Base-by-base conservation (phyloP, 2,888 invertebrate species). In the Neocrepidodera transversa region DNA sequence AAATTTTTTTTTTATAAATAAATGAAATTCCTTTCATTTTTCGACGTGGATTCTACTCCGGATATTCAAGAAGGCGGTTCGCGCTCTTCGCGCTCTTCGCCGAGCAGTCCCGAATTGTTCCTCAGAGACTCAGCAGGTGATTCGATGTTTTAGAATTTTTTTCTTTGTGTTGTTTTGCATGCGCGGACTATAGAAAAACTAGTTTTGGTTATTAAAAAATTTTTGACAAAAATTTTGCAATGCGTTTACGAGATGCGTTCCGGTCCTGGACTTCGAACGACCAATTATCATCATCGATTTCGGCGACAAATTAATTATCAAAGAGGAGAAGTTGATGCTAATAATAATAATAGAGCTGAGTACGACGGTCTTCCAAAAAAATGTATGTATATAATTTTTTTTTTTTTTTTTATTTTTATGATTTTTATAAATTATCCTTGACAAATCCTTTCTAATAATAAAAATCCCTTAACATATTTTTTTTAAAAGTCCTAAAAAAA, bases 1-100 rank as follows among this genome's bases (percentile, higher is more conserved):
- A 20, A 35, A n/a, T n/a, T n/a, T n/a, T n/a, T n/a, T n/a, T n/a
- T n/a, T 11, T 53, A 28, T n/a, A 10, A 20, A 23, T 53, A 43
- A 35, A 72, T 74, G 72, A 69, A 67, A 69, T 68, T 68, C 60
- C 64, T 66, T 49, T 59, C 60, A 45, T 50, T 68, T 48, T 69
- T 72, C 74, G 78, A 75, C 70, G 79, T 79, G 79, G 79, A 79
- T 78, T 75, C 78, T 62, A 71, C 77, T 62, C 71, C 74, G 59
- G 71, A 69, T 58, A 64, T 64, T 62, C 68, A 72, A 71, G 77
- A 75, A 74, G 77, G 75, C 73, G 53, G 63, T 59, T 72, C 73
- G 71, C 76, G 74, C 72, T 72, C 75, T 59, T 72, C 73, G 71
- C 76, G 74, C 72, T 72, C 75, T 67, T 68, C 69, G 47, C 73